A percentile compares a stretch with the other conserved stretches of the same genome.
Conservation (phyloP, 2,888 invertebrate species). For the Torymus tubicola region DNA sequence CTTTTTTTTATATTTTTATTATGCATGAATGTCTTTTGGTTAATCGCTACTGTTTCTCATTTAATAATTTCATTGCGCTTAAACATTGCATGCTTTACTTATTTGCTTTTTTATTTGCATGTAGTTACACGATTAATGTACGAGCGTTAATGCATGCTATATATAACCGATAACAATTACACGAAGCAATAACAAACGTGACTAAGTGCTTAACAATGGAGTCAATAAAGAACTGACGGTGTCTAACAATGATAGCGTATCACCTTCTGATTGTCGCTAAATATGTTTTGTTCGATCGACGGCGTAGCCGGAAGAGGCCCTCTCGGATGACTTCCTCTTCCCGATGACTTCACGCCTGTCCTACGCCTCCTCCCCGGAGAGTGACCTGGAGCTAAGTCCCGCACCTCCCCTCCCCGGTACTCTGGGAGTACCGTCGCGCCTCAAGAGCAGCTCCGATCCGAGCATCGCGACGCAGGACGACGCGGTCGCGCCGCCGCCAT, state of each 20-base stretch:
- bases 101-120: not conserved
- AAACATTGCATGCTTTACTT: not conserved
- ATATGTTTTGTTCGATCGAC: conserved; percentile 75
- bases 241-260: too few relatives aligned
- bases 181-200: too few relatives aligned
- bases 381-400: conserved; percentile 92
- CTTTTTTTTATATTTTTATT: too few relatives aligned
- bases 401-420: conserved; percentile 81
- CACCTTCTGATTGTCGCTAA: conserved; percentile 22
- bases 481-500: conserved; percentile 89
- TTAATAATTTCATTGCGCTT: too few relatives aligned
- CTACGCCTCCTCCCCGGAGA: conserved; percentile 97
- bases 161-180: too few relatives aligned
- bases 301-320: conserved; percentile 97
- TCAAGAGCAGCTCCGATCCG: conserved; percentile 89
- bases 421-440: conserved; percentile 80
- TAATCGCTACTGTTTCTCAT: too few relatives aligned
- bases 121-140: not conserved
- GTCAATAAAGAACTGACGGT: too few relatives aligned
- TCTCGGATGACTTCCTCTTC: conserved; percentile 99
- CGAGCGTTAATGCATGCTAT: conserved; percentile 1
- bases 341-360: conserved; percentile 97
- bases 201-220: too few relatives aligned
- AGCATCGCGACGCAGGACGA: conserved; percentile 96
- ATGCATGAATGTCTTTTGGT: too few relatives aligned